phyloP scores from a whole-genome alignment of 2,888 invertebrate genomes.

The Beris morrisii region DNA sequence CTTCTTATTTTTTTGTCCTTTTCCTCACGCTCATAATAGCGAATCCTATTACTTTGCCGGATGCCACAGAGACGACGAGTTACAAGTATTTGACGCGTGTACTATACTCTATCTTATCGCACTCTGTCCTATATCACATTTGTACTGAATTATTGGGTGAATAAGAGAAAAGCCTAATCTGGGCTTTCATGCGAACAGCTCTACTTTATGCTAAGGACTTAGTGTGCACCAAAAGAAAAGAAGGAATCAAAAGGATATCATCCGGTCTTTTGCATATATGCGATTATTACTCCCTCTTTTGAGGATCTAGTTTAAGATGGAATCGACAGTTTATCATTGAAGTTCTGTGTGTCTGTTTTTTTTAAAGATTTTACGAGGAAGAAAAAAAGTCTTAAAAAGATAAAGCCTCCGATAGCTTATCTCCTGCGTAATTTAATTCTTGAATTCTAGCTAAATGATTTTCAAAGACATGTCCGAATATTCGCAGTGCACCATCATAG shows the following conservation, averaged over 20 bases:
- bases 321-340: no score
- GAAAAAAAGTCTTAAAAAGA: no score
- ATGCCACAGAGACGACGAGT: not conserved
- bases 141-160: slow-evolving; percentile 30
- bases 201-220: slow-evolving; percentile 19
- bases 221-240: slow-evolving; percentile 34
- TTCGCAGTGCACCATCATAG: no score
- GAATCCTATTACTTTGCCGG: slow-evolving; percentile 36
- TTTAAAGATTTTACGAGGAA: no score
- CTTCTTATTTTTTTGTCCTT: slow-evolving; percentile 13
- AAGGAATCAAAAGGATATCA: slow-evolving; percentile 37
- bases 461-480: no score
- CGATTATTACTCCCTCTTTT: slow-evolving; percentile 24
- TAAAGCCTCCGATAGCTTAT: no score
- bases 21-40: slow-evolving; percentile 18
- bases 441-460: no score
- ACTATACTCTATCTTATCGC: slow-evolving; percentile 8
- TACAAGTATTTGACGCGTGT: slow-evolving; percentile 20
- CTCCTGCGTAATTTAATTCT: no score
- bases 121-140: slow-evolving; percentile 10
- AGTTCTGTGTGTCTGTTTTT: no score
- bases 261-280: slow-evolving; percentile 35
- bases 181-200: slow-evolving; percentile 29
- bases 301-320: not conserved
- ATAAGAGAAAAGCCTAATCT: slow-evolving; percentile 40